Evolutionary conservation across 1,140 invertebrate species (phyloP), one percentile per base, ranked within the genome.

Genomic region (Euwallacea similis): DNA sequence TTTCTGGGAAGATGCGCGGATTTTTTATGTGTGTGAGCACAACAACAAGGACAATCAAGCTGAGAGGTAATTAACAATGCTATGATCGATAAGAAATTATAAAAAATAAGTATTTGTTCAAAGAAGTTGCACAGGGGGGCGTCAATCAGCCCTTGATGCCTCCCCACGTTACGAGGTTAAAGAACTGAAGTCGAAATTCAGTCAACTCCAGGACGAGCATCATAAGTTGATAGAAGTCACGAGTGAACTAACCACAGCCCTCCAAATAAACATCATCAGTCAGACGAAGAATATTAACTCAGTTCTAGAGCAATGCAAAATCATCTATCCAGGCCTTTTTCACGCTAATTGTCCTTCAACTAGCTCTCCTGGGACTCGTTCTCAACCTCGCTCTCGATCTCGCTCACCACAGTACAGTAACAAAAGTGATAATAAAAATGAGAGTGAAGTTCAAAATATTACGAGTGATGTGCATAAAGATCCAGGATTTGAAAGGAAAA

Each of bases 171-270:
- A 16, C 10, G 65, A 61, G 15, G 15, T 69, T 16, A 56, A 60
- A 15, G 13, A 72, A 43, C 42, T 75, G 11, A 75, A 55, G 56
- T 66, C 46, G 6, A 73, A 71, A 63, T 75, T 75, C 50, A 21
- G n/a, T 11, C 56, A 73, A 44, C 60, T 75, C 11, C 74, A 71
- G 42, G 53, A 59, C 46, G 74, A 75, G 43, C 68, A 75, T 61
- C 67, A 73, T 44, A 75, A 71, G 42, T 42, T 75, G 46, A 53
- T 75, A 75, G 74, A 62, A 44, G 71, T 75, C 9, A 73, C 74
- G 21, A 60, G 61, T 7, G 74, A 75, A 69, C 61, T 75, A 13
- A 75, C 74, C 6, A 67, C 60, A 13, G 71, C 71, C 6, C 64
- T 75, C 11, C 71, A 75, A 63, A 55, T 65, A 21, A 73, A 73